Evolutionary conservation across 2,797 vertebrate genomes (phyloP).

Genomic region (Anguilla obscura): DNA sequence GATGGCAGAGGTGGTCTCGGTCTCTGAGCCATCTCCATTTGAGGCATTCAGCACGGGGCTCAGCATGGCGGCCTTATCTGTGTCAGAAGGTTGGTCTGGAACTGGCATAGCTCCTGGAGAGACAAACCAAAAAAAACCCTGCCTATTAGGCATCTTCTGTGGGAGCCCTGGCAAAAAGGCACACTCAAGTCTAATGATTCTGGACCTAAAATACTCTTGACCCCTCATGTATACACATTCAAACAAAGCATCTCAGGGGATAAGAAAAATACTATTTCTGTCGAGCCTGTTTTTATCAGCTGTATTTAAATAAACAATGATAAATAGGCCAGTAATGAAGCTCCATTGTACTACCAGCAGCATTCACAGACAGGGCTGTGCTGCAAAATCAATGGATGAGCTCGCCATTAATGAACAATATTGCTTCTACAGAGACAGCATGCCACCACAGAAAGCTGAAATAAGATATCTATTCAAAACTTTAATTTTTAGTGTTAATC

Average conservation of each 20-base stretch:
- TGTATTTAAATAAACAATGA: conserved; percentile 38
- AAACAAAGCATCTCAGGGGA: neutral
- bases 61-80: conserved; percentile 89
- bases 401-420: conserved; percentile 50
- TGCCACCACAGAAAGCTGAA: conserved; percentile 38
- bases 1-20: conserved; percentile 94
- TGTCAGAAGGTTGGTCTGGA: conserved; percentile 90
- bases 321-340: conserved; percentile 46
- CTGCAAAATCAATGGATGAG: conserved; percentile 33
- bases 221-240: neutral
- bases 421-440: conserved; percentile 42
- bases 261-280: no score
- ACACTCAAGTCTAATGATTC: neutral
- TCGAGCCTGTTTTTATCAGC: conserved; percentile 45
- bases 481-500: conserved; percentile 53
- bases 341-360: conserved; percentile 27
- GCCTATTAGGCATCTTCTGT: neutral
- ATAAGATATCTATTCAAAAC: conserved; percentile 48
- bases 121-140: conserved; percentile 29
- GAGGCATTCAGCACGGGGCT: conserved; percentile 87
- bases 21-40: conserved; percentile 90
- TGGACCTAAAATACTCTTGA: neutral
- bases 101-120: conserved; percentile 86
- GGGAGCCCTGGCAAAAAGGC: neutral
- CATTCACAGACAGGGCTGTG: conserved; percentile 43